Evolutionary conservation across 1,140 invertebrate species (phyloP).

Genomic region (Diprion similis): DNA sequence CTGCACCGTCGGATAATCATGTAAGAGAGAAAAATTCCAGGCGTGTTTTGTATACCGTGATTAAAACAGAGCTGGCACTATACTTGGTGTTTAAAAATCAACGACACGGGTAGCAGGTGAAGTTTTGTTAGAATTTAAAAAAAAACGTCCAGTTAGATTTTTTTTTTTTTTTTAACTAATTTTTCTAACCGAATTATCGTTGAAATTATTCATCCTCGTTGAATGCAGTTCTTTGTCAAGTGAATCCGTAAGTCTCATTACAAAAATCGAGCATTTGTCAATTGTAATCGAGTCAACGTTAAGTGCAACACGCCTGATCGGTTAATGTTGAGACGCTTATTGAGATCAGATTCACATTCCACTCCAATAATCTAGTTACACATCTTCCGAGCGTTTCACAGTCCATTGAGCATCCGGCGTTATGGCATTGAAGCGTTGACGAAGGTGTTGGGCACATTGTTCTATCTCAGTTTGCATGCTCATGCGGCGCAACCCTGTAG

Average conservation of each 20-base stretch:
- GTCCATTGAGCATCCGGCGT: background rate
- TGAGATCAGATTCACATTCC: background rate
- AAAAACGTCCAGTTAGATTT: too few relatives aligned
- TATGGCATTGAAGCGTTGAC: background rate
- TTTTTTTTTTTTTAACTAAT: too few relatives aligned
- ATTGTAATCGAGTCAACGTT: too few relatives aligned
- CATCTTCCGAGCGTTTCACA: background rate
- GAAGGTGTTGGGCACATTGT: background rate
- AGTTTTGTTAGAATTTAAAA: too few relatives aligned
- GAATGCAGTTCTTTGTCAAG: too few relatives aligned
- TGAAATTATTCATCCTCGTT: too few relatives aligned
- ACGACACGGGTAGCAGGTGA: too few relatives aligned
- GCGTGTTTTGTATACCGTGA: background rate
- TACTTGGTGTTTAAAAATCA: too few relatives aligned
- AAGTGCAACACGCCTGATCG: too few relatives aligned
- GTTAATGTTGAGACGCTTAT: background rate
- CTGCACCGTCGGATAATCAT: background rate
- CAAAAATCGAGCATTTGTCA: too few relatives aligned
- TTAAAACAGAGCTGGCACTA: background rate
- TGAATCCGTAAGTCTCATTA: too few relatives aligned
- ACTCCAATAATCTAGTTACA: conserved; percentile 3
- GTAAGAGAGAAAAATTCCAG: background rate
- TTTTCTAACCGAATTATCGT: too few relatives aligned
- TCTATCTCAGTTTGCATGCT: background rate
- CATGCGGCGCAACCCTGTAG: background rate